A percentile compares a stretch with the other conserved stretches of the same genome.
Conservation (phyloP, 2,888 invertebrate genomes). For the Cactoblastis cactorum region DNA sequence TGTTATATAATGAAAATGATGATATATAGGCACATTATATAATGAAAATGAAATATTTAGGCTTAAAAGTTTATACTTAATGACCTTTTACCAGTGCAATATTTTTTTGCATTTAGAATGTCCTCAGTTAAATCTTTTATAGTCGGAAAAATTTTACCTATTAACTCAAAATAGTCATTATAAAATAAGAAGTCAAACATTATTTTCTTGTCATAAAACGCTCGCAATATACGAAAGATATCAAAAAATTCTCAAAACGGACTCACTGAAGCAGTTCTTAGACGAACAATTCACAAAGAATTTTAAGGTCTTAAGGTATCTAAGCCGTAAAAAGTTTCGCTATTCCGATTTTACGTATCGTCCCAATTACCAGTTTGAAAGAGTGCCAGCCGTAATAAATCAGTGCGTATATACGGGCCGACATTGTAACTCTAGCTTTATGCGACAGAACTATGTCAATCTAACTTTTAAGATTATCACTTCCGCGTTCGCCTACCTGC, state of each 20-base stretch:
- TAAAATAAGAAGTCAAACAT: no score
- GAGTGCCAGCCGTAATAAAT: conserved; percentile 64
- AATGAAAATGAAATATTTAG: no score
- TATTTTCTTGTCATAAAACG: not conserved
- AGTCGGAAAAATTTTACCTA: no score
- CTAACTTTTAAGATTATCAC: conserved; percentile 76
- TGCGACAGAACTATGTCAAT: conserved; percentile 73
- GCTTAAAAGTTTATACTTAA: no score
- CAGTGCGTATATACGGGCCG: conserved; percentile 48
- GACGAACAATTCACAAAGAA: conserved; percentile 15
- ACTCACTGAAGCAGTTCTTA: conserved; percentile 6
- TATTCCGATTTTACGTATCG: conserved; percentile 51
- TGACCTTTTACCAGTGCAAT: no score
- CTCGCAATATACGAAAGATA: not conserved
- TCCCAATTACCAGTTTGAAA: conserved; percentile 64
- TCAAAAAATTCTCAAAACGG: not conserved
- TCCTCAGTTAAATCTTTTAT: no score
- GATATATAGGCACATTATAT: no score
- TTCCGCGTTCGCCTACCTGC: conserved; percentile 66
- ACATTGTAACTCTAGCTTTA: conserved; percentile 68
- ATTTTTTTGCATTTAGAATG: no score
- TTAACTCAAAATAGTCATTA: not conserved
- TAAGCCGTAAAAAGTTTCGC: conserved; percentile 43
- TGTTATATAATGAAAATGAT: conserved; percentile 54
- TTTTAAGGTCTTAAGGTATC: conserved; percentile 30